Conservation (phyloP, 2,113 vertebrate genomes). For the Oncorhynchus masou region DNA sequence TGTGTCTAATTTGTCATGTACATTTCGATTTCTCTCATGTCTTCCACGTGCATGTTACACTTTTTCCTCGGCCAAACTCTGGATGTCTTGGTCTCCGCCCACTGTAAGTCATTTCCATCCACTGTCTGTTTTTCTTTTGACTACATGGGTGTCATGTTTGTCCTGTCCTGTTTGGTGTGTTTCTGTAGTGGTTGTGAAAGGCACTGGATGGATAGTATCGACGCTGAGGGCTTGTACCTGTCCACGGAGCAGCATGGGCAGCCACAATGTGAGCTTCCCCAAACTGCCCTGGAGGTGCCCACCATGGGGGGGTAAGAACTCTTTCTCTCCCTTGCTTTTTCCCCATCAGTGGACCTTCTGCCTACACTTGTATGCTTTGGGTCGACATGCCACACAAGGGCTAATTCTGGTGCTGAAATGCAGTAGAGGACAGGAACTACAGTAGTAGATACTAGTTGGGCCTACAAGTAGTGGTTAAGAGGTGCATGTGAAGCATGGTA, state of each 20-base stretch:
- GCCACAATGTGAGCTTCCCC: conserved; percentile 51
- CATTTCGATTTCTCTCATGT: background rate
- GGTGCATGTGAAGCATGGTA: background rate
- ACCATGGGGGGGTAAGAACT: conserved; percentile 63
- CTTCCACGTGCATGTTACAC: background rate
- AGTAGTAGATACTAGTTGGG: background rate
- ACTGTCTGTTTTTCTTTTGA: background rate
- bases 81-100: background rate
- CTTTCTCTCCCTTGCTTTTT: background rate
- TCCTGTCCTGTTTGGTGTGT: conserved; percentile 23
- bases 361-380: background rate
- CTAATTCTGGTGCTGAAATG: background rate
- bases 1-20: background rate
- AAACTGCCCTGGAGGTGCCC: conserved; percentile 50
- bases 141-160: conserved; percentile 5
- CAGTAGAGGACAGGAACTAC: background rate
- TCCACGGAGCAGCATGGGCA: conserved; percentile 55
- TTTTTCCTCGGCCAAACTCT: background rate
- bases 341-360: background rate
- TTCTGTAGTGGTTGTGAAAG: conserved; percentile 41
- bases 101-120: background rate
- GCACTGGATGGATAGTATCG: conserved; percentile 68
- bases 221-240: conserved; percentile 63
- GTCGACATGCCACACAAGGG: background rate
- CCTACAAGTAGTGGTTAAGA: background rate